Base-by-base conservation (phyloP, 2,113 vertebrate species). In the Saccopteryx bilineata region DNA sequence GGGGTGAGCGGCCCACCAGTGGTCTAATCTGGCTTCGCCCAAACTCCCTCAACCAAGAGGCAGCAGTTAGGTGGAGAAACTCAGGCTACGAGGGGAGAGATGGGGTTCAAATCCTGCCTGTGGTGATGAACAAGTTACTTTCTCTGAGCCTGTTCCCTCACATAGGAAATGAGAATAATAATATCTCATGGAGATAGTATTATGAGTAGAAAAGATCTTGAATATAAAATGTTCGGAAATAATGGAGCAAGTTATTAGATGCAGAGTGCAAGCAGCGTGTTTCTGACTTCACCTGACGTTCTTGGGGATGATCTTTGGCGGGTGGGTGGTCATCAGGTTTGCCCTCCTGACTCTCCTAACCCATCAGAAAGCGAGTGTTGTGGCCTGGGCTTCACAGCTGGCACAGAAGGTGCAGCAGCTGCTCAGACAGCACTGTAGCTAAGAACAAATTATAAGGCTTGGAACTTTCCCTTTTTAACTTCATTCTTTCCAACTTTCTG, bases 221-320 rank as follows among this genome's bases (percentile, higher is more conserved):
- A 85, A 33, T 54, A 19, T 3, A 46, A 89, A 69, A 46, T 60
- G 18, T 79, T 61, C 58, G 54, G 4, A 52, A 39, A 2, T 68
- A 7, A 10, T 5, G 23, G 13, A 82, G 18, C 21, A 54, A 50
- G 24, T 60, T 31, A 28, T 33, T 68, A 82, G 88, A 87, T 28
- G 15, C 50, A 33, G 23, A 76, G 76, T 7, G 14, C 13, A 71
- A 72, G 18, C 39, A 5, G 3, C 0, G 1, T 56, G 7, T 31
- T 46, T 68, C 50, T 54, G 46, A 21, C 9, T n/a, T n/a, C 21
- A 9, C 39, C 21, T 26, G 26, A n/a, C 0, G 0, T 58, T n/a
- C 18, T 75, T 12, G 13, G 6, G 23, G 58, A 18, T 0, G 0
- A 3, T 5, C 39, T 52, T 31, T 3, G 1, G 18, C 5, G 61